Evolutionary conservation across 2,888 invertebrate genomes (phyloP), one percentile per base, ranked within the genome.

Genomic region (Pollenia amentaria): DNA sequence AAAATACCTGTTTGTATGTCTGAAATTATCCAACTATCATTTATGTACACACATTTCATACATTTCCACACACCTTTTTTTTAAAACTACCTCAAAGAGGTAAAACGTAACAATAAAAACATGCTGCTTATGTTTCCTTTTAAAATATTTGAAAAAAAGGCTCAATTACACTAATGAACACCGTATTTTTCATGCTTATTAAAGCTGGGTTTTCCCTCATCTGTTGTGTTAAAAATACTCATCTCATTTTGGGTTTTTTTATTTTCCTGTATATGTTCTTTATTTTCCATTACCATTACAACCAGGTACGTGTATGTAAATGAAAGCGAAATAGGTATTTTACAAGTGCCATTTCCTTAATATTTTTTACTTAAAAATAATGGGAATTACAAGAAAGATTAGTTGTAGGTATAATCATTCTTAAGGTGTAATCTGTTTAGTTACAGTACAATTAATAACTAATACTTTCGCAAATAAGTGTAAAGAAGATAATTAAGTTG

Each of bases 161-260:
- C 67, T 67, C 73, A 78, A 78, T 84, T 84, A 78, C 78, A 73
- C 78, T 84, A 84, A 84, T 78, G 84, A 83, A 84, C 72, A 84
- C 29, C 55, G 51, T 51, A 78, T 78, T 73, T 84, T 78, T 64
- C 55, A 76, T 76, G 62, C 60, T 62, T 62, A 75, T 76, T 70
- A 76, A 70, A 82, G 62, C 64, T 18, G 44, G 78, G 67, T 84
- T 53, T 53, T 40, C 48, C 29, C 40, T n/a, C 48, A 12, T 65
- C 42, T 16, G 38, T 81, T 42, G 46, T 53, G 38, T 64, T 53
- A 38, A 53, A 42, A 69, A 82, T 40, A 29, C 18, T 75, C 62
- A n/a, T 51, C 16, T 40, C 16, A 6, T 53, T 80, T 70, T 8
- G 18, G n/a, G 21, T 65, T 64, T 65, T 70, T 10, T 29, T 44